Evolutionary conservation across 2,113 vertebrate species (phyloP).

Genomic region (Salvelinus namaycush): DNA sequence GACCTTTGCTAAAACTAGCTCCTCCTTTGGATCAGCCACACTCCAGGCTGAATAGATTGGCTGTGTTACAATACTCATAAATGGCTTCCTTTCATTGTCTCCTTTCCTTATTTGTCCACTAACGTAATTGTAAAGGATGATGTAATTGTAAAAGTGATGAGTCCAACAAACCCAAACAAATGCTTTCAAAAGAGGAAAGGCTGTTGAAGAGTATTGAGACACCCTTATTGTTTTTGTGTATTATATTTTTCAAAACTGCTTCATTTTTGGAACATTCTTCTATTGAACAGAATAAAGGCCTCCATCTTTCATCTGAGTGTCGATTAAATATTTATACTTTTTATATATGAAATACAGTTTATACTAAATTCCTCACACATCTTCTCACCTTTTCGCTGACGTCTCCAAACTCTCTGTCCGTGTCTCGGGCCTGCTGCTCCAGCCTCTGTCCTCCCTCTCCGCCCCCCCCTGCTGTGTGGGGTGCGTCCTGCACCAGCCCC

Average conservation of each 20-base stretch:
- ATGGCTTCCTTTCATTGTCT: constrained; percentile 2
- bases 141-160: neutral
- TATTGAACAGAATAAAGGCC: too few species aligned
- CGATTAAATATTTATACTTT: too few species aligned
- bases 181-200: too few species aligned
- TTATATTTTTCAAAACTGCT: neutral
- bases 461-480: constrained; percentile 66
- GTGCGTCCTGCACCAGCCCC: constrained; percentile 89
- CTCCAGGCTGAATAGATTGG: neutral
- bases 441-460: constrained; percentile 81
- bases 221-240: neutral
- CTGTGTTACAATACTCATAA: neutral
- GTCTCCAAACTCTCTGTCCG: constrained; percentile 81
- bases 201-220: too few species aligned
- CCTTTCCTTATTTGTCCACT: neutral
- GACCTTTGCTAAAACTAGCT: constrained; percentile 27
- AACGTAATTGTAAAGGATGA: neutral
- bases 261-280: too few species aligned
- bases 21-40: constrained; percentile 1
- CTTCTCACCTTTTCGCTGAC: constrained; percentile 82
- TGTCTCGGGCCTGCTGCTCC: constrained; percentile 77
- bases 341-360: too few species aligned
- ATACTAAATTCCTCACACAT: too few species aligned
- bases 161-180: too few species aligned
- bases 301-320: too few species aligned